These are phyloP conservation scores for Archivesica marissinica DNA, from an alignment of 1,140 invertebrate genomes.

Conservation along the genomic window DNA sequence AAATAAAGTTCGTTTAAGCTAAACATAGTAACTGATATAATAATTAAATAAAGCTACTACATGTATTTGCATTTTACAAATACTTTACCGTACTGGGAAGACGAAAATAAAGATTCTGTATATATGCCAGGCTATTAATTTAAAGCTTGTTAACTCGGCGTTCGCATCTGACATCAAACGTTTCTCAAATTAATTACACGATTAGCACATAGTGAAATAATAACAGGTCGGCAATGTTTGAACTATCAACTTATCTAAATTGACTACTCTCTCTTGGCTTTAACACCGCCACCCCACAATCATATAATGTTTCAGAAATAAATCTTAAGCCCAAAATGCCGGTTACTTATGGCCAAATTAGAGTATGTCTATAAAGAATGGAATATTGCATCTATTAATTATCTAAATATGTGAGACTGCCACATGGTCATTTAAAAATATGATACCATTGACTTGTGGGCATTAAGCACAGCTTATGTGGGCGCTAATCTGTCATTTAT, in stretches of 20 bases:
- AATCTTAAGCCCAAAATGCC: constrained; percentile 14
- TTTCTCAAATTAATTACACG: constrained; percentile 38
- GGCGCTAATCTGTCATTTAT: constrained; percentile 18
- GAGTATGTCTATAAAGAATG: constrained; percentile 16
- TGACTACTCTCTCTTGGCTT: constrained; percentile 1
- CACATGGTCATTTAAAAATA: background rate
- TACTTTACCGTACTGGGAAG: too few relatives aligned
- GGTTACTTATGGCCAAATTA: constrained; percentile 45
- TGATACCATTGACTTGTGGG: background rate
- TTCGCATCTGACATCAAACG: constrained; percentile 3
- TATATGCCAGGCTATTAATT: constrained; percentile 10
- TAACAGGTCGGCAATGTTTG: constrained; percentile 29
- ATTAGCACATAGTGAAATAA: constrained; percentile 13
- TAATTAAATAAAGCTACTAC: too few relatives aligned
- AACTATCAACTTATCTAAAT: constrained; percentile 23
- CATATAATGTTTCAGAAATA: constrained; percentile 47
- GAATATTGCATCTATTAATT: constrained; percentile 40
- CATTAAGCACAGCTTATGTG: constrained; percentile 7
- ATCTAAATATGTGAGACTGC: background rate
- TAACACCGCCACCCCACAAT: constrained; percentile 31
- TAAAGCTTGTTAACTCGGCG: background rate
- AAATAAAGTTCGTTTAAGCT: too few relatives aligned
- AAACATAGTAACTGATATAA: too few relatives aligned
- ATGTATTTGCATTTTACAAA: too few relatives aligned
- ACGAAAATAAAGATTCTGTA: too few relatives aligned